A percentile compares a stretch with the other conserved stretches of the same genome.
These are phyloP conservation scores for Sturmia bella DNA, from an alignment of 2,888 invertebrate species.

Conservation along the genomic window DNA sequence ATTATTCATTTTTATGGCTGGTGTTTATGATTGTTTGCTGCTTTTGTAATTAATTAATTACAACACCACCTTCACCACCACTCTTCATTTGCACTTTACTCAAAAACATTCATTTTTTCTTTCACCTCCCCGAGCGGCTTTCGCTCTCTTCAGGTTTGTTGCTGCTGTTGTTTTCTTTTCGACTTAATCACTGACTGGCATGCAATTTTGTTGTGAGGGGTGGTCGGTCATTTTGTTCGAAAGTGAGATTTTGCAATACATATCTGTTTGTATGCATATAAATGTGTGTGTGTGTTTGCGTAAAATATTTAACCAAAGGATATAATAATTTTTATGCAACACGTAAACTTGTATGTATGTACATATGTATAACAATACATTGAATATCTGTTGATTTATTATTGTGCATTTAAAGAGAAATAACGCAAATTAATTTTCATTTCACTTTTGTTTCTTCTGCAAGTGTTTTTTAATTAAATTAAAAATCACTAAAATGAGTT, in stretches of 20 bases:
- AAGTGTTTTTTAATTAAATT: constrained; percentile 49
- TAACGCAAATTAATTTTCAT: constrained; percentile 35
- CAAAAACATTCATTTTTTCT: neutral
- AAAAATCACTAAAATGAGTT: neutral
- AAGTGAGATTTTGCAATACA: constrained; percentile 47
- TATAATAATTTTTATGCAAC: constrained; percentile 20
- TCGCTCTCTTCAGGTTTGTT: neutral
- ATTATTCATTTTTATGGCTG: constrained; percentile 31
- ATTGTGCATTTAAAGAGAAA: constrained; percentile 13
- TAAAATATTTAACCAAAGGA: constrained; percentile 22
- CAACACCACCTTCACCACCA: constrained; percentile 26
- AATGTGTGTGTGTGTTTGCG: neutral
- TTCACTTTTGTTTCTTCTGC: constrained; percentile 42
- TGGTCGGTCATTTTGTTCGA: constrained; percentile 49
- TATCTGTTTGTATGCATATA: neutral
- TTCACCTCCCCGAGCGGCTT: neutral
- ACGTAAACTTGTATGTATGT: no score
- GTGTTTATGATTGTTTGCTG: constrained; percentile 35
- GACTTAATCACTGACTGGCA: constrained; percentile 58
- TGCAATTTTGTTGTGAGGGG: constrained; percentile 58
- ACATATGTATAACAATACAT: constrained; percentile 3
- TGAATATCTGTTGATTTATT: constrained; percentile 43
- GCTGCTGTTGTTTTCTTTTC: constrained; percentile 16
- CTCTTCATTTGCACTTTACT: neutral
- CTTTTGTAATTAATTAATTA: constrained; percentile 59